Percentiles rank a stretch among this genome's conserved stretches.
These are phyloP conservation scores for Girardinichthys multiradiatus DNA, from an alignment of 2,113 vertebrate genomes.

Conservation along the genomic window DNA sequence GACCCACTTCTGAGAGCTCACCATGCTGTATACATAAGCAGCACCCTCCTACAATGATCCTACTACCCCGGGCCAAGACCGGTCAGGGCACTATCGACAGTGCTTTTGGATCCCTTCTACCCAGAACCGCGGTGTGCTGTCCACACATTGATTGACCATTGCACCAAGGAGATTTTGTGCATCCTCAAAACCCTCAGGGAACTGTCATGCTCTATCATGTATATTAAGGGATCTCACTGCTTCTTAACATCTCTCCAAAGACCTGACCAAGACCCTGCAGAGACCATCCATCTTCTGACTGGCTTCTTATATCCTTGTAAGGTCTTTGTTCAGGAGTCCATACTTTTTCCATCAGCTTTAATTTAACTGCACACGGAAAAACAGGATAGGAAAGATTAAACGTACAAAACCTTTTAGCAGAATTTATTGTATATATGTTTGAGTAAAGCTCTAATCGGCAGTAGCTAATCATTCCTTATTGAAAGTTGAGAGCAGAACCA, in stretches of 20 bases:
- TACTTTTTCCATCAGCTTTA: neutral
- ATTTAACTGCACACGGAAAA: neutral
- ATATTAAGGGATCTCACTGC: neutral
- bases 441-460: neutral
- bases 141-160: neutral
- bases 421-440: neutral
- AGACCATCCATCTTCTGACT: neutral
- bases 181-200: neutral
- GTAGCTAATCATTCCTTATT: neutral
- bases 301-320: neutral
- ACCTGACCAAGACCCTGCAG: neutral
- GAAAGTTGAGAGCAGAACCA: neutral
- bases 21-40: neutral
- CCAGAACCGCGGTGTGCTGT: neutral
- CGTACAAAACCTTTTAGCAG: neutral
- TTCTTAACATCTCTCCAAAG: neutral
- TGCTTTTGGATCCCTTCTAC: too few relatives aligned
- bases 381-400: neutral
- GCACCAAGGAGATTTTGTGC: neutral
- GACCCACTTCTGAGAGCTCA: too few relatives aligned
- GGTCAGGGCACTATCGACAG: neutral
- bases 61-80: neutral
- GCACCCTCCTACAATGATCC: neutral
- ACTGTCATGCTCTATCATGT: neutral
- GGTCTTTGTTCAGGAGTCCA: neutral